A percentile compares a stretch with the other conserved stretches of the same genome.
Conservation (phyloP, 2,888 invertebrate species). For the Tachina fera region DNA sequence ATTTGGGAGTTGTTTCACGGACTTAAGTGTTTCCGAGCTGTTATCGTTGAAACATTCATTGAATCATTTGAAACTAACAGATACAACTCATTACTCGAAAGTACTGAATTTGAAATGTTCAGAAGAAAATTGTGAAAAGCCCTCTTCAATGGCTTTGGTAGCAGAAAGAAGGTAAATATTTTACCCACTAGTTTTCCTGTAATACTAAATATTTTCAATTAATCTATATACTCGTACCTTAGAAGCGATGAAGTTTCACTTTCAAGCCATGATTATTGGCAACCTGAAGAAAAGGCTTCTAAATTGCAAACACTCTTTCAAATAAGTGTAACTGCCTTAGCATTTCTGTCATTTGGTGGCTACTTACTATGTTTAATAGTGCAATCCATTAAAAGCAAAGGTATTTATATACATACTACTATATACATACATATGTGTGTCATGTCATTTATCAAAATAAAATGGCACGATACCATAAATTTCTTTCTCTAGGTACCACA, state of each 20-base stretch:
- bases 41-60: slow-evolving; percentile 84
- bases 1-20: slow-evolving; percentile 84
- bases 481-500: slow-evolving; percentile 78
- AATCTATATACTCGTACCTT: neutral
- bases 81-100: slow-evolving; percentile 29
- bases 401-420: slow-evolving; percentile 78
- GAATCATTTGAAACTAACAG: slow-evolving; percentile 73
- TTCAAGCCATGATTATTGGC: slow-evolving; percentile 78
- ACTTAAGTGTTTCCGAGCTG: slow-evolving; percentile 88
- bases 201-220: neutral
- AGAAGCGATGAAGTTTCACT: slow-evolving; percentile 57
- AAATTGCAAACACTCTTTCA: slow-evolving; percentile 90
- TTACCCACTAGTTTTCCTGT: neutral
- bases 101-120: slow-evolving; percentile 13
- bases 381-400: slow-evolving; percentile 88
- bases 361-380: slow-evolving; percentile 91
- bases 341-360: slow-evolving; percentile 93
- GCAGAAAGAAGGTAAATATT: slow-evolving; percentile 76
- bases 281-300: slow-evolving; percentile 83
- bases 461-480: neutral
- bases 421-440: no score
- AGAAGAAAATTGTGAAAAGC: slow-evolving; percentile 55
- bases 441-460: no score
- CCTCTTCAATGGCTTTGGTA: slow-evolving; percentile 77
- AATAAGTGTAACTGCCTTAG: slow-evolving; percentile 89